Percentiles rank a stretch among this genome's conserved stretches.
Conservation (phyloP, 2,797 vertebrate species). For the Halcyon badia region DNA sequence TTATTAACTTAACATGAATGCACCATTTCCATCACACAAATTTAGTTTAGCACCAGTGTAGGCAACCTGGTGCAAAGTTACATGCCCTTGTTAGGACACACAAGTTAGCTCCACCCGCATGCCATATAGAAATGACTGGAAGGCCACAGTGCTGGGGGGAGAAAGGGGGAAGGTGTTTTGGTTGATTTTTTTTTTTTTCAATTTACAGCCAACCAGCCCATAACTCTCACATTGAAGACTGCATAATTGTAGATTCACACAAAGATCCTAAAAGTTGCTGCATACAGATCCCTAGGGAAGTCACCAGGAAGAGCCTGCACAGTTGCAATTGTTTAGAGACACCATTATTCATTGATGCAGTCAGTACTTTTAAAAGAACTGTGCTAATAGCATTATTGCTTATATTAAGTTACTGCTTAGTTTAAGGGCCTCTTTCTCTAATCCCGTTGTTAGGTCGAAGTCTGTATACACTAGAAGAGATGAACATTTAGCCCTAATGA, state of each 20-base stretch:
- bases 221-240: rapidly evolving
- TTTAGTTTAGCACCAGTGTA: neutral
- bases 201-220: neutral
- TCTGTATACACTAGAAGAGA: neutral
- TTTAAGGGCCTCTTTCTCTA: neutral
- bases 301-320: neutral
- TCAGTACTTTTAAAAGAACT: neutral
- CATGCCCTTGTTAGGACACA: rapidly evolving
- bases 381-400: neutral
- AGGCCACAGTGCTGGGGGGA: neutral
- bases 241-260: neutral
- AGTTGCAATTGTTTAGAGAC: neutral
- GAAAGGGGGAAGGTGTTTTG: too few relatives aligned
- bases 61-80: neutral
- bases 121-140: rapidly evolving
- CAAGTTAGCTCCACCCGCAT: neutral
- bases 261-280: neutral
- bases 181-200: neutral
- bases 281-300: neutral
- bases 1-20: neutral
- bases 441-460: neutral
- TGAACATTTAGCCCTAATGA: neutral
- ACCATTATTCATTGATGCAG: neutral
- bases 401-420: neutral
- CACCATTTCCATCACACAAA: neutral